These are phyloP conservation scores for Philonicus albiceps DNA, from an alignment of 2,888 invertebrate genomes.

Conservation along the genomic window DNA sequence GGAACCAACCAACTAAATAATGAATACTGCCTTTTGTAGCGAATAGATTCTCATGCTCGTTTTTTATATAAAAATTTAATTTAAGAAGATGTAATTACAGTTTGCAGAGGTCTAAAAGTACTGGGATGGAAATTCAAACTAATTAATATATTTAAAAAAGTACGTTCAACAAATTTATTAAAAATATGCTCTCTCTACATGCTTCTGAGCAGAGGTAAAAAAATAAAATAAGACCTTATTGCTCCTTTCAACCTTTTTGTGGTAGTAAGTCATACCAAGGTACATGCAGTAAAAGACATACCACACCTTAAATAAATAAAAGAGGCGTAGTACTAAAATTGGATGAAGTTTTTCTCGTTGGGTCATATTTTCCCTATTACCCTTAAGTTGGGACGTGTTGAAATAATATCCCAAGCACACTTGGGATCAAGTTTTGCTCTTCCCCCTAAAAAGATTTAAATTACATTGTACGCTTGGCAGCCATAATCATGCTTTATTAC, in stretches of 20 bases:
- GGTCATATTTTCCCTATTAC: neutral
- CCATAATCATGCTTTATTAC: neutral
- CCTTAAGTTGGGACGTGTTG: neutral
- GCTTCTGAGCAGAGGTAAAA: neutral
- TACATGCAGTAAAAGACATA: neutral
- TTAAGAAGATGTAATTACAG: too few species aligned
- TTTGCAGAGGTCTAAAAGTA: too few species aligned
- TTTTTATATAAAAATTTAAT: too few species aligned
- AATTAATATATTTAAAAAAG: neutral
- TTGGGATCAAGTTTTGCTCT: neutral
- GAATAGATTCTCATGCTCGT: too few species aligned
- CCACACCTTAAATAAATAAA: too few species aligned
- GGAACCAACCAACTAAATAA: too few species aligned
- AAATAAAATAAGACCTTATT: neutral
- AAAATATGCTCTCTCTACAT: neutral
- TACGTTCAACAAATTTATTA: neutral
- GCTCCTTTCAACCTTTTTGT: neutral
- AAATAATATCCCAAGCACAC: neutral
- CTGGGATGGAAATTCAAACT: too few species aligned
- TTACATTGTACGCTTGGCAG: neutral
- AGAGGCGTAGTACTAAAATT: neutral
- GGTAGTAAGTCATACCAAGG: neutral
- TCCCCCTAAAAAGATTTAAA: neutral
- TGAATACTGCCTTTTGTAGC: too few species aligned
- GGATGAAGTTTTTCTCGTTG: neutral